phyloP scores from a whole-genome alignment of 2,888 invertebrate species.

The Temnothorax rugatulus region DNA sequence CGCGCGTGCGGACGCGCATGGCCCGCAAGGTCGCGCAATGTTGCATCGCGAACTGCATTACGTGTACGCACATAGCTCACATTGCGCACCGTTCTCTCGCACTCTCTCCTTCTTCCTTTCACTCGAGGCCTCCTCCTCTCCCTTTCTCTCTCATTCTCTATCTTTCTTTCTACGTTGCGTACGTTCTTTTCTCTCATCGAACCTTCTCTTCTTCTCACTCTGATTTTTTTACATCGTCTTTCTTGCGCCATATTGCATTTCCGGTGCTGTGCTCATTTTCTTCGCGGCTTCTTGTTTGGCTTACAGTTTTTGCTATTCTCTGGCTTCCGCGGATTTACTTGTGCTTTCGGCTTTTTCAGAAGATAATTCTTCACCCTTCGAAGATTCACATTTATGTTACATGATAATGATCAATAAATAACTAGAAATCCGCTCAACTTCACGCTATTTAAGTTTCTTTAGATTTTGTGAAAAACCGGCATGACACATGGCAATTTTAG shows the following conservation, averaged over 20 bases:
- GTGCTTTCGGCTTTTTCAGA: neutral
- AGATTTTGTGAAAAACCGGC: neutral
- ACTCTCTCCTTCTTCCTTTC: slow-evolving; percentile 46
- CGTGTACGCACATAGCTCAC: slow-evolving; percentile 60
- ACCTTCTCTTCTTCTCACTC: slow-evolving; percentile 28
- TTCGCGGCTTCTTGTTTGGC: slow-evolving; percentile 21
- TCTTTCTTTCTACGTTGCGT: neutral
- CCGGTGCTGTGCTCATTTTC: slow-evolving; percentile 41
- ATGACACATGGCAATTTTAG: neutral
- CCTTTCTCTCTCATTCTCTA: neutral
- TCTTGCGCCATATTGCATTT: slow-evolving; percentile 38
- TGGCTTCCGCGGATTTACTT: neutral
- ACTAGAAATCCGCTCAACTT: neutral
- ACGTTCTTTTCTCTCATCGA: neutral
- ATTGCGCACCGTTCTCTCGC: slow-evolving; percentile 56
- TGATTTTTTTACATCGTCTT: slow-evolving; percentile 20
- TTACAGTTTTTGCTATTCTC: neutral
- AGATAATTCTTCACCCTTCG: neutral
- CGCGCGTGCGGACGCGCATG: slow-evolving; percentile 73
- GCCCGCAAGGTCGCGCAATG: slow-evolving; percentile 80
- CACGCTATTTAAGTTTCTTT: neutral
- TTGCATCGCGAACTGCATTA: slow-evolving; percentile 76
- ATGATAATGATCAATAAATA: neutral
- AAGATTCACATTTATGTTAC: neutral
- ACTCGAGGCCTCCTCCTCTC: slow-evolving; percentile 14